Conservation (phyloP, 2,888 invertebrate species). For the Pterostichus madidus region DNA sequence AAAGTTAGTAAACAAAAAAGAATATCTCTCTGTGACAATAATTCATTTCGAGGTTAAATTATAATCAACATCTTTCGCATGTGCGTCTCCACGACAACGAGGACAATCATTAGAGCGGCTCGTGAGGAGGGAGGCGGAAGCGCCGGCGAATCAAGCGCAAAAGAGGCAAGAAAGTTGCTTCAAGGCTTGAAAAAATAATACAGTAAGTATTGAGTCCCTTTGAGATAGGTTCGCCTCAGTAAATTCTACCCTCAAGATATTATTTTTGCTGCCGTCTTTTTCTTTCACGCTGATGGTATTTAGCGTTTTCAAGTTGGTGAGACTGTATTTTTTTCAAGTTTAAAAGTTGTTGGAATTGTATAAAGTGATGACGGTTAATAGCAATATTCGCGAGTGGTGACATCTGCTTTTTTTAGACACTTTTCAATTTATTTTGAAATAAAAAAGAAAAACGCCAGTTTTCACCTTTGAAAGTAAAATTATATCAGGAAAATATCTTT, state of each 20-base stretch:
- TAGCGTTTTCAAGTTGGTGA: not conserved
- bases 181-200: conserved; percentile 42
- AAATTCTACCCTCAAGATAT: conserved; percentile 25
- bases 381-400: conserved; percentile 27
- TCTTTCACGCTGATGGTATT: conserved; percentile 14
- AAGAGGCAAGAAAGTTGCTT: conserved; percentile 10
- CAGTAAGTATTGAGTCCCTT: conserved; percentile 32
- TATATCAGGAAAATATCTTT: too few relatives aligned
- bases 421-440: conserved; percentile 18
- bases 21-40: not conserved
- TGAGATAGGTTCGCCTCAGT: conserved; percentile 8
- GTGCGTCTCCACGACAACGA: conserved; percentile 3
- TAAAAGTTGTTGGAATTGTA: conserved; percentile 30
- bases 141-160: not conserved
- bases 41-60: conserved; percentile 23
- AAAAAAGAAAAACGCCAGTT: conserved; percentile 5
- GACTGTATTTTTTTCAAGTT: conserved; percentile 5
- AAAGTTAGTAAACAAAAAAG: conserved; percentile 3
- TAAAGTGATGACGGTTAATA: conserved; percentile 29
- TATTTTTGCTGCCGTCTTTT: conserved; percentile 23
- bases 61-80: conserved; percentile 30
- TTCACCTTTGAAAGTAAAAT: too few relatives aligned
- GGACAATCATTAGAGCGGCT: conserved; percentile 29
- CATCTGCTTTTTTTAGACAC: conserved; percentile 24
- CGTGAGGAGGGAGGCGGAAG: not conserved